phyloP scores from a whole-genome alignment of 1,140 invertebrate species.

The Hesperophylax magnus region DNA sequence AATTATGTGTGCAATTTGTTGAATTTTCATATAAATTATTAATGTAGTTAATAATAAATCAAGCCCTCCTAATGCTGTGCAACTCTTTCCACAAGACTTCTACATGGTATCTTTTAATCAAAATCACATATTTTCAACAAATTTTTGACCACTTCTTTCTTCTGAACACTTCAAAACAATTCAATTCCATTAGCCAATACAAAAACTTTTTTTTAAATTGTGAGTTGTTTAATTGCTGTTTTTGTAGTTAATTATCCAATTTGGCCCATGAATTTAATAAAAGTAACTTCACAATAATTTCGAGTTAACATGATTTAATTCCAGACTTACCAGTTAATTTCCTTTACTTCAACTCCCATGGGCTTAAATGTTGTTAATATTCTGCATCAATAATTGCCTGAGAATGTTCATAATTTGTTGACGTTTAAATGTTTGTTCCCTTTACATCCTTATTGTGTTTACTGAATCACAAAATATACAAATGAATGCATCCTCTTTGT shows the following conservation, averaged over 20 bases:
- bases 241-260: neutral
- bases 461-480: neutral
- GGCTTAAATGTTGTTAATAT: constrained; percentile 31
- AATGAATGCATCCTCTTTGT: constrained; percentile 28
- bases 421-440: constrained; percentile 25
- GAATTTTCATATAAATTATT: too few species aligned
- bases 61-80: too few species aligned
- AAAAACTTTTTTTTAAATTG: neutral
- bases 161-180: too few species aligned
- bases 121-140: too few species aligned
- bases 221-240: neutral
- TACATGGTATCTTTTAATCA: too few species aligned
- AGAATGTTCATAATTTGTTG: constrained; percentile 35
- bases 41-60: too few species aligned
- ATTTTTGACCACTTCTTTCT: too few species aligned
- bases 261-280: constrained; percentile 26
- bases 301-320: constrained; percentile 14
- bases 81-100: too few species aligned
- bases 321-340: constrained; percentile 29
- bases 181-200: too few species aligned
- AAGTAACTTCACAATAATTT: neutral
- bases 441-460: constrained; percentile 21
- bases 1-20: too few species aligned
- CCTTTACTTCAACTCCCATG: constrained; percentile 30
- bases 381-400: constrained; percentile 31